Conservation (phyloP, 2,888 invertebrate genomes). For the Allophyes oxyacanthae region DNA sequence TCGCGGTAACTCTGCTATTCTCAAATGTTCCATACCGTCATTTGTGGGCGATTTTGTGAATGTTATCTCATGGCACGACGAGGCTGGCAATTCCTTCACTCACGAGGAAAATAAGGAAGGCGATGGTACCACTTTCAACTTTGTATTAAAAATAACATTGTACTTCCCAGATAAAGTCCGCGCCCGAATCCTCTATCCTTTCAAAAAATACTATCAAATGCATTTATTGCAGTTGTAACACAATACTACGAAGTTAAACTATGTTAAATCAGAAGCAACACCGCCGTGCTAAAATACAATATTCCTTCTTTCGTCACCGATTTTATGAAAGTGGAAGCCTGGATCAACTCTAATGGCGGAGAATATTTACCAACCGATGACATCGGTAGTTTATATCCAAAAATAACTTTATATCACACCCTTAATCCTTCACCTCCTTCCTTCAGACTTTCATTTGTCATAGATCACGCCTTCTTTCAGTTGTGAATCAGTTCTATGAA, state of each 20-base stretch:
- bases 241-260: conserved; percentile 97
- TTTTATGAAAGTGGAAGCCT: conserved; percentile 96
- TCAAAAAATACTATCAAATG: conserved; percentile 17
- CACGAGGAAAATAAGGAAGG: conserved; percentile 73
- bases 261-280: conserved; percentile 96
- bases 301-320: conserved; percentile 97
- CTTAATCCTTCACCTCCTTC: conserved; percentile 39
- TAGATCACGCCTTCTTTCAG: conserved; percentile 66
- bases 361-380: conserved; percentile 92
- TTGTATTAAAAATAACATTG: conserved; percentile 22
- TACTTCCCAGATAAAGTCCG: conserved; percentile 31
- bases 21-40: conserved; percentile 97
- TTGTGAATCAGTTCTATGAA: conserved; percentile 96
- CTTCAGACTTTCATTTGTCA: conserved; percentile 25
- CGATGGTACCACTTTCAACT: conserved; percentile 70
- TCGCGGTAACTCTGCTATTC: conserved; percentile 95
- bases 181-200: conserved; percentile 42
- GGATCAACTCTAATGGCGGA: conserved; percentile 92
- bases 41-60: conserved; percentile 97
- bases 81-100: conserved; percentile 90
- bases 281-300: conserved; percentile 96
- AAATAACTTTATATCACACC: conserved; percentile 28
- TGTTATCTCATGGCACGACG: conserved; percentile 96
- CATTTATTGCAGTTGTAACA: conserved; percentile 92
- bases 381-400: conserved; percentile 90